Percentiles rank a stretch among this genome's conserved stretches.
Conservation (phyloP, 2,888 invertebrate genomes). For the Marasmarcha lunaedactyla region DNA sequence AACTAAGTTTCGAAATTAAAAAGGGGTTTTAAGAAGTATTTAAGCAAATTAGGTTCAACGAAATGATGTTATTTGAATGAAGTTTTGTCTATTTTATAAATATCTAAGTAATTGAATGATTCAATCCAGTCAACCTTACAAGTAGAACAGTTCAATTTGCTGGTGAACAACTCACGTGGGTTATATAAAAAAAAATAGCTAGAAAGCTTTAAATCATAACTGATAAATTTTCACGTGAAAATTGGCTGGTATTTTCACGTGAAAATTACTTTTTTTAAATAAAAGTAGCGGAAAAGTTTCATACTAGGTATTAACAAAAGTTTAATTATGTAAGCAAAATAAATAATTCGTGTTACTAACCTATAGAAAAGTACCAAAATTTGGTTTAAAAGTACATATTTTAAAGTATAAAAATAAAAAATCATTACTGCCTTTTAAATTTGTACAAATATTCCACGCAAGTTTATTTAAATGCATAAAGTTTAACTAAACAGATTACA, state of each 20-base stretch:
- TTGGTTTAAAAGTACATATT: too few species aligned
- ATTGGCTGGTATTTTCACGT: constrained; percentile 49
- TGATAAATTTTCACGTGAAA: constrained; percentile 35
- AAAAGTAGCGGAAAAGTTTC: too few species aligned
- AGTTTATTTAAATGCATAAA: constrained; percentile 13
- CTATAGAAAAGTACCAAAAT: too few species aligned
- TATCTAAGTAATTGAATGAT: constrained; percentile 1
- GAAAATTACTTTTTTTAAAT: constrained; percentile 22
- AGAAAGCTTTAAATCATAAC: constrained; percentile 2
- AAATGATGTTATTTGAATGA: too few species aligned
- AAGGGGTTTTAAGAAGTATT: too few species aligned
- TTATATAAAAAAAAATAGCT: constrained; percentile 1
- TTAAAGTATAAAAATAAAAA: constrained; percentile 11
- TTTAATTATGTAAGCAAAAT: too few species aligned
- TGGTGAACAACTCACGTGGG: not conserved
- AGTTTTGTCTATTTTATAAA: not conserved
- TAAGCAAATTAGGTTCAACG: too few species aligned
- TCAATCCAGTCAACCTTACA: not conserved
- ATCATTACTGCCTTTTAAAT: constrained; percentile 12
- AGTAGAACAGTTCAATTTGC: constrained; percentile 7
- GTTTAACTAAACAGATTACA: constrained; percentile 24
- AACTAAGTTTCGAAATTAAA: too few species aligned
- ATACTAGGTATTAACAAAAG: too few species aligned
- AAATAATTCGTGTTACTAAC: too few species aligned
- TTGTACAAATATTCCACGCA: constrained; percentile 21